Conservation (phyloP, 1,140 invertebrate genomes). For the Aphidius gifuensis region DNA sequence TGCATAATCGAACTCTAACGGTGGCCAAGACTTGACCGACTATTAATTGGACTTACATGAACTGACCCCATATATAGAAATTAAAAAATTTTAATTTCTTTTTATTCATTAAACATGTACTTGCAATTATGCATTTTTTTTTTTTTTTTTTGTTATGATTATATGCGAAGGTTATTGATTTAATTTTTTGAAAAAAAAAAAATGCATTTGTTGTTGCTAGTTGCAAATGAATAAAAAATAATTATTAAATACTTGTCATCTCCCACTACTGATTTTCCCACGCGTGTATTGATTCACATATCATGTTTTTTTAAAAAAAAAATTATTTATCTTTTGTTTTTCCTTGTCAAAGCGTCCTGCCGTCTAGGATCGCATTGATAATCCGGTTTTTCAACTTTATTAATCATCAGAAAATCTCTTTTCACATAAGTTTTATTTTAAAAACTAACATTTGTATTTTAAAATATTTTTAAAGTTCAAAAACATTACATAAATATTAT, state of each 20-base stretch:
- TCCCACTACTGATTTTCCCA: slow-evolving; percentile 42
- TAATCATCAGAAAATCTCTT: not conserved
- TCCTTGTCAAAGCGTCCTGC: slow-evolving; percentile 32
- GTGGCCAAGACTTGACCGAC: slow-evolving; percentile 31
- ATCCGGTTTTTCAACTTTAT: slow-evolving; percentile 21
- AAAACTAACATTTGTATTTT: too few relatives aligned
- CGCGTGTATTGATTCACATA: slow-evolving; percentile 36
- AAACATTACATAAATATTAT: too few relatives aligned
- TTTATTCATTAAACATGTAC: not conserved
- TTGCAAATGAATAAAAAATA: slow-evolving; percentile 7
- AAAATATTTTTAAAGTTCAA: too few relatives aligned
- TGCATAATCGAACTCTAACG: slow-evolving; percentile 24
- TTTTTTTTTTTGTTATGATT: not conserved
- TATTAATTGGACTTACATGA: slow-evolving; percentile 42
- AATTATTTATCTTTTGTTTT: slow-evolving; percentile 17
- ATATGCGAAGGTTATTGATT: slow-evolving; percentile 9
- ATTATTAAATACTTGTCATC: slow-evolving; percentile 22
- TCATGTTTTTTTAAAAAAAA: not conserved
- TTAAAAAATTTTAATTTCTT: not conserved
- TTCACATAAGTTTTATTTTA: not conserved
- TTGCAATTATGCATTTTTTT: too few relatives aligned
- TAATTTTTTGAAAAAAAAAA: slow-evolving; percentile 1
- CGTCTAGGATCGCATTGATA: slow-evolving; percentile 31
- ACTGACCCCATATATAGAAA: slow-evolving; percentile 14
- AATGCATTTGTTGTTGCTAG: not conserved